phyloP scores from a whole-genome alignment of 2,888 invertebrate species.

The Macaria liturata region DNA sequence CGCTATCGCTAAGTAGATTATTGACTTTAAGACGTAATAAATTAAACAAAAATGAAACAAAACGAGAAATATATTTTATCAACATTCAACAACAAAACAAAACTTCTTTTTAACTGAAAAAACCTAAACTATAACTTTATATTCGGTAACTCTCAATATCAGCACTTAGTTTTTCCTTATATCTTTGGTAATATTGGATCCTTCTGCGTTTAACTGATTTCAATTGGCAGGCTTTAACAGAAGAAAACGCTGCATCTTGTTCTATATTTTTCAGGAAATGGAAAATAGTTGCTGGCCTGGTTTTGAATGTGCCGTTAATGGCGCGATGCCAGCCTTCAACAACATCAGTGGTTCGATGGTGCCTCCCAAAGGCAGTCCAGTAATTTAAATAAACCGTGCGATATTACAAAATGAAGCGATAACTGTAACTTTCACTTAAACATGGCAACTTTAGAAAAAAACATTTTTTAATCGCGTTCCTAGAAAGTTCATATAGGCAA shows the following conservation, averaged over 20 bases:
- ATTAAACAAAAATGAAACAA: no score
- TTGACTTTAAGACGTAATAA: no score
- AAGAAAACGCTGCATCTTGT: slow-evolving; percentile 1
- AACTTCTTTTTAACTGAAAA: neutral
- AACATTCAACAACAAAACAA: no score
- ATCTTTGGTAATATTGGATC: no score
- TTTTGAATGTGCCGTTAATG: slow-evolving; percentile 8
- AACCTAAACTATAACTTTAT: neutral
- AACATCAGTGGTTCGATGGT: neutral
- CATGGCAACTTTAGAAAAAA: no score
- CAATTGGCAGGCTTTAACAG: slow-evolving; percentile 17
- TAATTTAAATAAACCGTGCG: no score
- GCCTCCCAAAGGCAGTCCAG: slow-evolving; percentile 15
- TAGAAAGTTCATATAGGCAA: no score
- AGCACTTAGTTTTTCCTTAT: slow-evolving; percentile 7
- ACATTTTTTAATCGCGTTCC: no score
- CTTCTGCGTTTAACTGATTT: slow-evolving; percentile 19
- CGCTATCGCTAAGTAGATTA: no score
- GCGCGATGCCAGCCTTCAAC: slow-evolving; percentile 1
- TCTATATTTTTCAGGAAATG: slow-evolving; percentile 16
- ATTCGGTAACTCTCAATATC: neutral
- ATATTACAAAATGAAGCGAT: no score
- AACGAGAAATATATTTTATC: no score
- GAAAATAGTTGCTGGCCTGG: slow-evolving; percentile 12
- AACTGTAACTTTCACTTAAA: no score